Base-by-base conservation (phyloP, 2,888 invertebrate species). In the Xestia rhomboidea region DNA sequence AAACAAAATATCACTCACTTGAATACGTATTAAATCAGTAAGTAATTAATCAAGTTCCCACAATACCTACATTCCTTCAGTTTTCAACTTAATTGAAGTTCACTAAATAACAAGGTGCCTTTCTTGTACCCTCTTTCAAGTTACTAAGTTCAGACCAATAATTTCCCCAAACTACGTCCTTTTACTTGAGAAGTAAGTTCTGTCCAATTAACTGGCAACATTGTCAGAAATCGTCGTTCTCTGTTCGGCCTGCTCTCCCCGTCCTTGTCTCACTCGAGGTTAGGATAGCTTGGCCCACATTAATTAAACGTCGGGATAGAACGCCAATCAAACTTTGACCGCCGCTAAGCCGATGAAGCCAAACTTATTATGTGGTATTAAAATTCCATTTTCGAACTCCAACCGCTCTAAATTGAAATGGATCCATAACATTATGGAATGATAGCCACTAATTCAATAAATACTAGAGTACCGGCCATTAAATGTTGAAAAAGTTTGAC, bases 311-410 rank as follows among this genome's bases (percentile, higher is more conserved):
- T 92, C 91, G 94, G 94, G 94, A 94, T 95, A 95, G 94, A 93
- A 94, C 94, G 95, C 96, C 96, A 96, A 96, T 96, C 96, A 96
- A 96, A 96, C 94, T 96, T 95, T 96, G 96, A 96, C 95, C 96
- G 93, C 93, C 90, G 92, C 93, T 96, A 95, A 96, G 94, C 95
- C 94, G 94, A 93, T 94, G 93, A 94, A 95, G 94, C 95, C 93
- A 90, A 93, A 96, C 95, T 95, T 95, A 96, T 96, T 96, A 96
- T 95, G 94, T 94, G 93, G 95, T 93, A 96, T 96, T 96, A 96
- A 96, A 96, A 95, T 95, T 95, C 94, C 92, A 96, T 96, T 96
- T 95, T 93, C 94, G 89, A 92, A 90, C 86, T 87, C 89, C 88
- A 92, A 92, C 92, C 93, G 90, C 90, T 92, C 83, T 88, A 93